Base-by-base conservation (phyloP, 2,113 vertebrate species). In the Dicaeum eximium region DNA sequence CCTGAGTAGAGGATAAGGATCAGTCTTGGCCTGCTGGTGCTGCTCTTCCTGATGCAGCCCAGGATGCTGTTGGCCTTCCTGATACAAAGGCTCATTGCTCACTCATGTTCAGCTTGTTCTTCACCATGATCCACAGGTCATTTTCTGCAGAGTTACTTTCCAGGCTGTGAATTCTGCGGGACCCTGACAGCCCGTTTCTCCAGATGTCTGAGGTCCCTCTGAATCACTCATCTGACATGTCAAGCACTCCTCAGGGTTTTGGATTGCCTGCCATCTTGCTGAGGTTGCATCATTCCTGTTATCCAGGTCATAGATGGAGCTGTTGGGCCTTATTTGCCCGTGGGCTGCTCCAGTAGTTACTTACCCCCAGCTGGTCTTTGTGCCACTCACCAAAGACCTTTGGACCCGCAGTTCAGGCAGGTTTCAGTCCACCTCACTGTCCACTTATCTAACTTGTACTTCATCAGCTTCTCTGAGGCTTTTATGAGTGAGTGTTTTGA, bases 401-500 rank as follows among this genome's bases (percentile, higher is more conserved):
- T 65, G 54, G 73, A 75, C 40, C 40, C 10, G 3, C 58, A 54
- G 20, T 73, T 91, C 58, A 93, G 22, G 23, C 1, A 6, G 15
- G 54, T 74, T 93, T 92, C 74, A 54, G 33, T 47, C 70, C 38
- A 74, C 57, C 73, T 85, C 73, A 3, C 48, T 75, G 56, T 90
- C 86, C 35, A 14, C 81, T 90, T 95, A 73, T 31, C 80, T 91
- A 31, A 50, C 50, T 75, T 75, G 66, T 65, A 69, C 23, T 80
- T 88, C 71, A 70, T 71, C 91, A 73, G 67, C 77, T 83, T 77
- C 54, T 95, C 80, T 62, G 72, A 86, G 37, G 77, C 86, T 95
- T 88, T 95, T 88, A 92, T 38, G 72, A 58, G 86, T 2, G 30
- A 38, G 23, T 88, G 77, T 80, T 92, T 83, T 88, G 86, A 96